Percentiles rank a stretch among this genome's conserved stretches.
Evolutionary conservation across 2,797 vertebrate genomes (phyloP).

Genomic region (Argyrosomus regius): DNA sequence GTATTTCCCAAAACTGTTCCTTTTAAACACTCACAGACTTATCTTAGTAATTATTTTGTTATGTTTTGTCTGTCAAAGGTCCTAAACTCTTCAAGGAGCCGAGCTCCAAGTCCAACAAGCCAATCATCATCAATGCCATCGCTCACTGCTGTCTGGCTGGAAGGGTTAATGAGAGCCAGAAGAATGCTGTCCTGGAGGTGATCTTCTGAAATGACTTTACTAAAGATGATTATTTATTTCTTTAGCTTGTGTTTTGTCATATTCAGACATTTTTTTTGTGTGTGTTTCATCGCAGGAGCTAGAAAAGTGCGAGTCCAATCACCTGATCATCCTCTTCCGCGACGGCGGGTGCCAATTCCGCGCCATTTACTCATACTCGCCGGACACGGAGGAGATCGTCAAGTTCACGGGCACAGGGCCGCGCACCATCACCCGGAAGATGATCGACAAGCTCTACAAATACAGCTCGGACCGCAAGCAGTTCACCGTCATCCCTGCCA

Average conservation of each 20-base stretch:
- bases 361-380: slow-evolving; percentile 94
- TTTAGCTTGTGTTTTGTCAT: neutral
- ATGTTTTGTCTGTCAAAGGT: slow-evolving; percentile 78
- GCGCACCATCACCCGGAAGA: slow-evolving; percentile 92
- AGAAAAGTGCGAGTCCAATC: slow-evolving; percentile 98
- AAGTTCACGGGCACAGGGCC: slow-evolving; percentile 95
- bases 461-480: slow-evolving; percentile 98
- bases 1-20: neutral
- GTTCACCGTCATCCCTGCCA: slow-evolving; percentile 95
- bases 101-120: slow-evolving; percentile 98
- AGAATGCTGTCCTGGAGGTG: slow-evolving; percentile 94
- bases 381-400: slow-evolving; percentile 94
- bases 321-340: slow-evolving; percentile 97
- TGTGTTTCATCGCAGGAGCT: slow-evolving; percentile 87
- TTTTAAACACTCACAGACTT: neutral
- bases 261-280: neutral
- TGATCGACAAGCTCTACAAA: slow-evolving; percentile 98
- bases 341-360: slow-evolving; percentile 97
- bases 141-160: slow-evolving; percentile 98
- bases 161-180: slow-evolving; percentile 95
- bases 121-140: slow-evolving; percentile 97
- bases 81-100: slow-evolving; percentile 99
- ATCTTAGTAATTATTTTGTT: neutral
- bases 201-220: neutral
- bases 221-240: neutral